Percentiles rank a stretch among this genome's conserved stretches.
These are phyloP conservation scores for Mesoligia furuncula DNA, from an alignment of 2,888 invertebrate genomes.

Conservation along the genomic window DNA sequence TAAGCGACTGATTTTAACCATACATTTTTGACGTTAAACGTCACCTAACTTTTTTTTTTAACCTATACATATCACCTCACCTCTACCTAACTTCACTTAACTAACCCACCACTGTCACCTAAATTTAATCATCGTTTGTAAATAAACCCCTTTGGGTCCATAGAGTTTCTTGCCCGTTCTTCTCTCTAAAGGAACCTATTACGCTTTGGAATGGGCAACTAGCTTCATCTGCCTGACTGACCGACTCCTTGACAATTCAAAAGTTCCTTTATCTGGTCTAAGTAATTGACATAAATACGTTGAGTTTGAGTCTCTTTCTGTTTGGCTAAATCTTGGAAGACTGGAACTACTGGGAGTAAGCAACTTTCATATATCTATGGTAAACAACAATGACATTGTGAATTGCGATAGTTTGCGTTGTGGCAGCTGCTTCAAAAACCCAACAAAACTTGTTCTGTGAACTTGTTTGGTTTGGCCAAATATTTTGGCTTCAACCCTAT, in stretches of 20 bases:
- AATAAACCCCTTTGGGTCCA: not conserved
- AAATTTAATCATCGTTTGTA: not conserved
- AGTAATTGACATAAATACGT: not conserved
- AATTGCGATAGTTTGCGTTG: no score
- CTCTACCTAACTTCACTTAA: no score
- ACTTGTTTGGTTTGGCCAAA: conserved; percentile 10
- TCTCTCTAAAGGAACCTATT: not conserved
- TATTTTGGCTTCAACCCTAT: not conserved
- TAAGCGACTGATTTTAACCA: not conserved
- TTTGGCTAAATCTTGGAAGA: not conserved
- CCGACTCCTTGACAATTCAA: no score
- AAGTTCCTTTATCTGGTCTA: not conserved
- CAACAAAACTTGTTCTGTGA: not conserved
- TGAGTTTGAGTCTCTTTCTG: not conserved
- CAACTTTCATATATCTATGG: not conserved
- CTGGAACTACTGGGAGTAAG: not conserved
- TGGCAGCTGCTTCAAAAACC: not conserved
- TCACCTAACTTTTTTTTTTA: no score
- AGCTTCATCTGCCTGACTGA: not conserved
- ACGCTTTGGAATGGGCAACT: not conserved
- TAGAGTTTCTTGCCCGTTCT: not conserved
- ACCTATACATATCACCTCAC: no score
- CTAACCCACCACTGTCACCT: no score
- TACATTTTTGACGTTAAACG: not conserved
- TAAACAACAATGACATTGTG: not conserved